A percentile compares a stretch with the other conserved stretches of the same genome.
These are phyloP conservation scores for Darevskia mixta DNA, from an alignment of 2,797 vertebrate genomes.

Conservation along the genomic window DNA sequence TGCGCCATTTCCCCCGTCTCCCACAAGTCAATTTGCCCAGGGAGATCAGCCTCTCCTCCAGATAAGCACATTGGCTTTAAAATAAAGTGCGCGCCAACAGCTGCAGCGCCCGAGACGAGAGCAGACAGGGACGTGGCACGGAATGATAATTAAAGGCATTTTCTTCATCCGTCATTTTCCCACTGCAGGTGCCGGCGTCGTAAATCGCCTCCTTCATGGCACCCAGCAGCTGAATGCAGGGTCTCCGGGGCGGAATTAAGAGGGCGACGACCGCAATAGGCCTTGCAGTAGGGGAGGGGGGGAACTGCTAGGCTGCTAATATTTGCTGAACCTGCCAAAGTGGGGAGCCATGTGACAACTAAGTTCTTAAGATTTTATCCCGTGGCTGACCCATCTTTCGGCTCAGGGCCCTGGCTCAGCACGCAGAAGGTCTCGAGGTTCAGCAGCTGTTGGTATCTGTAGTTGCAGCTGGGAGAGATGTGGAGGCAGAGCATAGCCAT, in stretches of 20 bases:
- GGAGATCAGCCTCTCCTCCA: conserved; percentile 72
- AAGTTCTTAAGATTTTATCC: conserved; percentile 64
- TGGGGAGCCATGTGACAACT: conserved; percentile 50
- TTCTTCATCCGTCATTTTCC: conserved; percentile 75
- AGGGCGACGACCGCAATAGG: conserved; percentile 43
- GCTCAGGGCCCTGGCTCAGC: too few relatives aligned
- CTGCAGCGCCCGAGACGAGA: conserved; percentile 78
- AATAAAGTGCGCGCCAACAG: conserved; percentile 76
- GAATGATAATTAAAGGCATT: conserved; percentile 89
- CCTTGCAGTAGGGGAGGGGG: conserved; percentile 68
- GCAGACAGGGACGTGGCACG: conserved; percentile 83
- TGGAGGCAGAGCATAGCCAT: too few relatives aligned
- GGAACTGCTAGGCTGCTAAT: conserved; percentile 13
- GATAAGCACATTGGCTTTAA: conserved; percentile 80
- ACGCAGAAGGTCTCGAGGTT: too few relatives aligned
- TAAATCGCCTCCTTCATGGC: conserved; percentile 77
- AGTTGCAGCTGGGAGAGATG: too few relatives aligned
- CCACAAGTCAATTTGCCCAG: conserved; percentile 85
- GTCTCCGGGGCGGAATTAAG: conserved; percentile 73
- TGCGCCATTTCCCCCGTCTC: conserved; percentile 76
- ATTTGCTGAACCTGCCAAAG: conserved; percentile 52
- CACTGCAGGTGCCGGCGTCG: conserved; percentile 83
- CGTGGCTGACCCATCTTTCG: conserved; percentile 47
- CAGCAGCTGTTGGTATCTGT: too few relatives aligned
- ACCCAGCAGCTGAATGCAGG: conserved; percentile 67